Percentiles rank a stretch among this genome's conserved stretches.
Evolutionary conservation across 1,140 invertebrate genomes (phyloP).

Genomic region (Copidosoma floridanum): DNA sequence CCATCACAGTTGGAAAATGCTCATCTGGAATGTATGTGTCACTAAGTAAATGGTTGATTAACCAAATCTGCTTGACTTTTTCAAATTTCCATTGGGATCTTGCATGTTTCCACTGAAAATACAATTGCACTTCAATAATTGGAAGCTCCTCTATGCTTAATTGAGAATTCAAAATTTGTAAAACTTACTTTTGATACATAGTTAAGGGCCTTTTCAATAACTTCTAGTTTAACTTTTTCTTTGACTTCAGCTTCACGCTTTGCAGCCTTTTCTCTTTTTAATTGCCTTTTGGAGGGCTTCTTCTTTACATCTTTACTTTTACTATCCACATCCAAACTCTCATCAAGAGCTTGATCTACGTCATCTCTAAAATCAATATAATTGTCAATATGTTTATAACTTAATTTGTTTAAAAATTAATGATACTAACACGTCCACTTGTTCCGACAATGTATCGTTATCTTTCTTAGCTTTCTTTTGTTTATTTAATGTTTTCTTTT

Average conservation of each 20-base stretch:
- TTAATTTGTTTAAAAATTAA: not conserved
- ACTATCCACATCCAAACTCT: not conserved
- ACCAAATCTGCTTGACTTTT: slow-evolving; percentile 72
- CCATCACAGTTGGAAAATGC: slow-evolving; percentile 64
- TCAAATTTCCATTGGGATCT: slow-evolving; percentile 74
- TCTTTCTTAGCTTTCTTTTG: not conserved
- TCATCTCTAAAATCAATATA: not conserved
- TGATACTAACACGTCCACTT: not conserved
- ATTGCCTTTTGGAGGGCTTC: slow-evolving; percentile 37
- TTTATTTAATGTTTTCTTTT: not conserved
- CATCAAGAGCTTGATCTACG: not conserved
- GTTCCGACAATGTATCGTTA: not conserved
- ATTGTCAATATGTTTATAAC: not conserved
- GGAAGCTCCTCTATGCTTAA: not conserved
- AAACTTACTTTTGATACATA: slow-evolving; percentile 50
- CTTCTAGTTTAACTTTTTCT: slow-evolving; percentile 31
- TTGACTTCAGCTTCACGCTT: slow-evolving; percentile 26
- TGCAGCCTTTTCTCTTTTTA: slow-evolving; percentile 42
- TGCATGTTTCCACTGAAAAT: slow-evolving; percentile 65
- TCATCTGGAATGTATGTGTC: slow-evolving; percentile 58
- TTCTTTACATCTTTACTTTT: not conserved
- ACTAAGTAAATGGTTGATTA: slow-evolving; percentile 68
- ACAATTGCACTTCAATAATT: too few species aligned
- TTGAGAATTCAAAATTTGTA: too few species aligned
- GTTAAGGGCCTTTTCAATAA: slow-evolving; percentile 39